Evolutionary conservation across 2,888 invertebrate species (phyloP).

Genomic region (Tetranychus truncatus): DNA sequence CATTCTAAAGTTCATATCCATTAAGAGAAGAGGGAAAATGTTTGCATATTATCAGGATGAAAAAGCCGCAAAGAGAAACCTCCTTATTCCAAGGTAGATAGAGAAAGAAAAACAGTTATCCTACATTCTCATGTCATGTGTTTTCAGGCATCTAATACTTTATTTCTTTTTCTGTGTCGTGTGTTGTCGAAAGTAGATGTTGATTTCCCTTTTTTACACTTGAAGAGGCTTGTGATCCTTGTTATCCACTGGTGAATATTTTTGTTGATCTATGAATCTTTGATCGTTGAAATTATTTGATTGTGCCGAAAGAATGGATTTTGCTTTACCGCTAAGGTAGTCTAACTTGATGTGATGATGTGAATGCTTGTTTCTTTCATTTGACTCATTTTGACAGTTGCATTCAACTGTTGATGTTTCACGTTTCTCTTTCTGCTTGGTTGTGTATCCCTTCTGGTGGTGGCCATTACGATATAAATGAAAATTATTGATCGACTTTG

Average conservation of each 20-base stretch:
- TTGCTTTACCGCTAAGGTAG: not conserved
- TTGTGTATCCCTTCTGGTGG: not conserved
- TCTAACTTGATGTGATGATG: too few species aligned
- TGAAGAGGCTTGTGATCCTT: not conserved
- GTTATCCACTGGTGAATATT: not conserved
- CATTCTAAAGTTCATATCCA: too few species aligned
- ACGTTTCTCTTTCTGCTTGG: not conserved
- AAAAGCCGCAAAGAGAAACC: too few species aligned
- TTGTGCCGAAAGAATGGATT: not conserved
- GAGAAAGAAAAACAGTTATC: too few species aligned
- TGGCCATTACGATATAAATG: not conserved
- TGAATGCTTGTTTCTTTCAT: not conserved
- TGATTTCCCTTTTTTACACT: not conserved
- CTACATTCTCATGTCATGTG: too few species aligned
- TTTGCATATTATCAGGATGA: not conserved
- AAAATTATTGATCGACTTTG: not conserved
- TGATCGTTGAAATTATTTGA: not conserved
- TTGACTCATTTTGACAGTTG: not conserved
- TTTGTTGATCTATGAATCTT: not conserved
- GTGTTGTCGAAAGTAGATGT: not conserved
- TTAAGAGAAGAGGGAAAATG: not conserved
- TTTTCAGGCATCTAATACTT: too few species aligned
- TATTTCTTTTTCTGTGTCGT: not conserved
- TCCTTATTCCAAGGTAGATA: too few species aligned
- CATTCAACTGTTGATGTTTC: not conserved